These are phyloP conservation scores for Hemithea aestivaria DNA, from an alignment of 2,888 invertebrate species.

Conservation along the genomic window DNA sequence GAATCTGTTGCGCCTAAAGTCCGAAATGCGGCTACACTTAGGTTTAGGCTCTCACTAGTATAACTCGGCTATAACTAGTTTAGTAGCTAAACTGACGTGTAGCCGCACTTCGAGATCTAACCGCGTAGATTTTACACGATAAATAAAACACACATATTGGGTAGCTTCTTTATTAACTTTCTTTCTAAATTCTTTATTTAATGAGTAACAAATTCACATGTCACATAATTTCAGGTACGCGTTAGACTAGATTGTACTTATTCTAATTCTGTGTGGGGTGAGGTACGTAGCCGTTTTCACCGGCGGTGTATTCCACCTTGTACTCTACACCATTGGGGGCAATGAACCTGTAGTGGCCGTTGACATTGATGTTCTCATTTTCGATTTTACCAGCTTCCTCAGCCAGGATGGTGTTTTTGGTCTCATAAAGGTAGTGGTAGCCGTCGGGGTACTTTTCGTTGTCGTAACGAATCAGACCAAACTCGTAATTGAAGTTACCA, in stretches of 20 bases:
- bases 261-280: no score
- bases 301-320: constrained; percentile 71
- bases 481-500: constrained; percentile 57
- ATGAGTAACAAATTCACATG: constrained; percentile 19
- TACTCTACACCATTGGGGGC: constrained; percentile 68
- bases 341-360: constrained; percentile 66
- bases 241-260: constrained; percentile 32
- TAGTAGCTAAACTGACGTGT: no score
- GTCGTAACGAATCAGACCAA: constrained; percentile 66
- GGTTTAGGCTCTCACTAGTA: no score
- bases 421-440: constrained; percentile 71
- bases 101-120: no score
- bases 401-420: constrained; percentile 71
- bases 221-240: constrained; percentile 16
- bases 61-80: no score
- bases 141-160: constrained; percentile 15
- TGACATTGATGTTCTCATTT: constrained; percentile 50
- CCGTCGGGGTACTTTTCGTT: constrained; percentile 54
- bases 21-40: no score
- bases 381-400: constrained; percentile 66
- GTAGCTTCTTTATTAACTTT: constrained; percentile 26
- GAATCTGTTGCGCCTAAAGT: no score
- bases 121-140: no score
- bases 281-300: constrained; percentile 66
- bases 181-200: no score